A percentile compares a stretch with the other conserved stretches of the same genome.
Conservation (phyloP, 1,140 invertebrate species). For the Pollicipes pollicipes region DNA sequence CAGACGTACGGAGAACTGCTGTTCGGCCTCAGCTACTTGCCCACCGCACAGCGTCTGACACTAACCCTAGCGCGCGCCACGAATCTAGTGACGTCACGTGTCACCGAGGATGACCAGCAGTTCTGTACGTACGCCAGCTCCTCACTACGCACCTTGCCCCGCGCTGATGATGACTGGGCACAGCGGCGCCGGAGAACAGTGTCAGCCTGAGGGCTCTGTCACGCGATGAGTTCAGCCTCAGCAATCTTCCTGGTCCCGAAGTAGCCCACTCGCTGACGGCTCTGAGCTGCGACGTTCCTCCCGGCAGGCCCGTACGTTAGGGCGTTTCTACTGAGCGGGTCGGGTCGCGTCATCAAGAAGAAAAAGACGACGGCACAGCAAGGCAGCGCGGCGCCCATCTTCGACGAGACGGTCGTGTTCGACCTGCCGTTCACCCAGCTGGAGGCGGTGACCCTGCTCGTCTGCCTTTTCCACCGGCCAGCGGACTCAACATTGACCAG, state of each 20-base stretch:
- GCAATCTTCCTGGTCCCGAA: not conserved
- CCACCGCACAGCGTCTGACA: conserved; percentile 36
- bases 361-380: conserved; percentile 30
- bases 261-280: too few species aligned
- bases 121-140: conserved; percentile 29
- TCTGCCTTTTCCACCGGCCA: not conserved
- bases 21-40: conserved; percentile 35
- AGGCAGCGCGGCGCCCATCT: conserved; percentile 26
- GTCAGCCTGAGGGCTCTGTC: not conserved
- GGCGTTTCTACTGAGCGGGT: conserved; percentile 32
- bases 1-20: conserved; percentile 29
- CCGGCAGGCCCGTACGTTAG: conserved; percentile 32
- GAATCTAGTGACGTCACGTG: conserved; percentile 27
- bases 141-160: too few species aligned
- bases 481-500: not conserved
- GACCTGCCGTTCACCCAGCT: conserved; percentile 32
- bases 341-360: conserved; percentile 34
- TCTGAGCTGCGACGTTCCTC: not conserved
- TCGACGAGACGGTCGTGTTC: conserved; percentile 36
- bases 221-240: not conserved
- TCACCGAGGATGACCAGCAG: conserved; percentile 23
- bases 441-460: not conserved
- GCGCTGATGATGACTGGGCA: too few species aligned
- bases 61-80: conserved; percentile 33
- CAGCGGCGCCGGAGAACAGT: too few species aligned